Evolutionary conservation across 1,140 invertebrate species (phyloP).

Genomic region (Saccostrea cuccullata): DNA sequence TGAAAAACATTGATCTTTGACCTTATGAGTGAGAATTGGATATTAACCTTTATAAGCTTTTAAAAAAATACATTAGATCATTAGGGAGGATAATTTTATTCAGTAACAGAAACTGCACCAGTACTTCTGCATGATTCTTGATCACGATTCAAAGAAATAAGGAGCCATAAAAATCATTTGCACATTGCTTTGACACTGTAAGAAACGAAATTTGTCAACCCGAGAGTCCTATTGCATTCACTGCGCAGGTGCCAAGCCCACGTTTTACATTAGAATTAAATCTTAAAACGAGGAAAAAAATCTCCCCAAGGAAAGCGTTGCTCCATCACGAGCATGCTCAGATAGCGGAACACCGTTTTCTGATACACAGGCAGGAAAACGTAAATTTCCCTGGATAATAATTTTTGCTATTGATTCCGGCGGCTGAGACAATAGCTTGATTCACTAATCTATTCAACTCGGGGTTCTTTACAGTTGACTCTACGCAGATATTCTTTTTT

Average conservation of each 20-base stretch:
- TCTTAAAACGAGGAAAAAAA: not conserved
- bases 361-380: slow-evolving; percentile 16
- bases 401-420: slow-evolving; percentile 26
- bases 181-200: not conserved
- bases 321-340: slow-evolving; percentile 15
- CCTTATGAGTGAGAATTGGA: not conserved
- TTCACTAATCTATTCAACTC: slow-evolving; percentile 28
- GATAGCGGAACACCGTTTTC: slow-evolving; percentile 12
- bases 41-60: not conserved
- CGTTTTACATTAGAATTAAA: slow-evolving; percentile 10
- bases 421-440: slow-evolving; percentile 12
- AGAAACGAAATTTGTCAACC: slow-evolving; percentile 15
- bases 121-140: no score
- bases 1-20: not conserved
- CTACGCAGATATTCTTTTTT: not conserved
- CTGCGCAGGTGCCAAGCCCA: slow-evolving; percentile 4
- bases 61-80: not conserved
- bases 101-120: no score
- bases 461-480: slow-evolving; percentile 7
- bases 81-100: not conserved
- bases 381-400: slow-evolving; percentile 35
- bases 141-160: not conserved
- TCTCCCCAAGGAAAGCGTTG: not conserved
- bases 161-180: not conserved
- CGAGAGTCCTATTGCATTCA: slow-evolving; percentile 3